Conservation (phyloP, 2,888 invertebrate species). For the Parnassius glacialis region DNA sequence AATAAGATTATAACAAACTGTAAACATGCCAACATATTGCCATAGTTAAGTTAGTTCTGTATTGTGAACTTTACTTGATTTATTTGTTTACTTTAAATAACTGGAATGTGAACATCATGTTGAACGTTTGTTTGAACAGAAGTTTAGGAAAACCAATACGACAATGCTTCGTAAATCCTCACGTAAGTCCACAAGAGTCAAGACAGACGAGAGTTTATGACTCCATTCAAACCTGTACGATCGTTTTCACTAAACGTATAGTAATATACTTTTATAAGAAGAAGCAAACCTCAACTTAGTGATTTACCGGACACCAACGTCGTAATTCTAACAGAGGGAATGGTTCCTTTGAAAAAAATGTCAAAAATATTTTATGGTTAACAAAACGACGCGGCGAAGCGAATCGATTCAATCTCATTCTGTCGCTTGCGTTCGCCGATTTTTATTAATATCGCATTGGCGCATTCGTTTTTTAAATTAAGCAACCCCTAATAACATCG, state of each 20-base stretch:
- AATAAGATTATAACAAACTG: no score
- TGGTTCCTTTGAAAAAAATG: slow-evolving; percentile 50
- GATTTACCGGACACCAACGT: slow-evolving; percentile 61
- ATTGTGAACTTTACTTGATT: slow-evolving; percentile 4
- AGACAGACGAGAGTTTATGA: slow-evolving; percentile 56
- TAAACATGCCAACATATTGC: slow-evolving; percentile 5
- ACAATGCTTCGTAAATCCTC: slow-evolving; percentile 71
- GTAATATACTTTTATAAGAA: slow-evolving; percentile 50
- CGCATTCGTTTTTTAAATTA: slow-evolving; percentile 42
- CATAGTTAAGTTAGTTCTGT: slow-evolving; percentile 2
- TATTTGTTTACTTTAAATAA: slow-evolving; percentile 25
- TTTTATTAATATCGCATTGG: slow-evolving; percentile 35
- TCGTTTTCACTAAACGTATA: slow-evolving; percentile 63
- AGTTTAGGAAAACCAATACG: slow-evolving; percentile 55
- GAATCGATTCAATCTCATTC: slow-evolving; percentile 71
- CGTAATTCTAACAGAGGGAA: slow-evolving; percentile 61
- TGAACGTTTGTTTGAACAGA: slow-evolving; percentile 59
- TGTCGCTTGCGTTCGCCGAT: slow-evolving; percentile 40
- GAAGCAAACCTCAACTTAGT: slow-evolving; percentile 67
- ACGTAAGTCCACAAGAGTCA: slow-evolving; percentile 43
- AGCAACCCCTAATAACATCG: slow-evolving; percentile 58
- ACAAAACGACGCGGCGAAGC: slow-evolving; percentile 50
- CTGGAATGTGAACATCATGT: slow-evolving; percentile 14
- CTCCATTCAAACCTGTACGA: slow-evolving; percentile 63
- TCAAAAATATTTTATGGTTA: slow-evolving; percentile 71